These are phyloP conservation scores for Rhinogobius similis DNA, from an alignment of 2,113 vertebrate species.

Conservation along the genomic window DNA sequence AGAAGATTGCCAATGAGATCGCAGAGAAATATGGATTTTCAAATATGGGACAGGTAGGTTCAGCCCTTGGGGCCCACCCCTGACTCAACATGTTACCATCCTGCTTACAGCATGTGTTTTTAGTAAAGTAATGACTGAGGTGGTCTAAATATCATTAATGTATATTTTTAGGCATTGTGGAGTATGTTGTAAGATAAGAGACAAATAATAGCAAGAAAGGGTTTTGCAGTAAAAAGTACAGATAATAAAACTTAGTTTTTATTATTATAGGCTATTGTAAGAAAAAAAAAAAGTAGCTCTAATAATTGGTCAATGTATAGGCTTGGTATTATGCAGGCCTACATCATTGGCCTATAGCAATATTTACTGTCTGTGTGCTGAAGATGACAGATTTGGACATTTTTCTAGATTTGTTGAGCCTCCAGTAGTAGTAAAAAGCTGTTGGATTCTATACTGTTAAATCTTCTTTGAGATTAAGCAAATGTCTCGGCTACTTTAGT, in stretches of 20 bases:
- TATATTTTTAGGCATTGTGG: no score
- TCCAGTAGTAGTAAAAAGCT: no score
- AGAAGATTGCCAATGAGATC: conserved; percentile 81
- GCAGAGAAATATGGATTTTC: conserved; percentile 90
- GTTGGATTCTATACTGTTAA: not conserved
- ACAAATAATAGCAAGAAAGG: not conserved
- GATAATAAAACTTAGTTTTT: not conserved
- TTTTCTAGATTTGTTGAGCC: not conserved
- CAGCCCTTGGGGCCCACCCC: not conserved
- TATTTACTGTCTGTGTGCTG: not conserved
- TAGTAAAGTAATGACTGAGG: not conserved
- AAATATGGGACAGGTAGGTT: conserved; percentile 91
- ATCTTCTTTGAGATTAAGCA: not conserved
- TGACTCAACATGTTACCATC: no score
- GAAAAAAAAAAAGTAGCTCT: no score
- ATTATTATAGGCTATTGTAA: no score
- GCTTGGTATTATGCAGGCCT: no score
- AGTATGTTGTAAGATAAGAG: no score
- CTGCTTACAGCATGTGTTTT: not conserved
- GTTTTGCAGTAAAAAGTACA: not conserved
- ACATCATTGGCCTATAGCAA: not conserved
- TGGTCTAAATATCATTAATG: no score
- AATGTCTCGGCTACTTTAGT: not conserved
- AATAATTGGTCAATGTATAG: not conserved
- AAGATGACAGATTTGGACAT: not conserved